Evolutionary conservation across 1,140 invertebrate genomes (phyloP).

Genomic region (Berghia stephanieae): DNA sequence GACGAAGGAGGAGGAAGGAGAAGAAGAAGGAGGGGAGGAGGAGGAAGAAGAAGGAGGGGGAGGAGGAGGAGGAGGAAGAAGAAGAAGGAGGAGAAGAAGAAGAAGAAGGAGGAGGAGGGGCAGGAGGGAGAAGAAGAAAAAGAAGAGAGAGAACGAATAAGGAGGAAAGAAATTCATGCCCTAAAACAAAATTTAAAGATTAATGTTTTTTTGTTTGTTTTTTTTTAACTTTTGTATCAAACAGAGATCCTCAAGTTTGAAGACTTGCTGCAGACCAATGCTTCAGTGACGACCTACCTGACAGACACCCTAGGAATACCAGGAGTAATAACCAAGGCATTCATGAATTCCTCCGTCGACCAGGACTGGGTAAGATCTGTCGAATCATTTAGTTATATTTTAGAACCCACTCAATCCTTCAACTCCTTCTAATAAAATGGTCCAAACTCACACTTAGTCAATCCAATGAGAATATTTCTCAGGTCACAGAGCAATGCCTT

Average conservation of each 20-base stretch:
- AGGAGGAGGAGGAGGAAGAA: too few species aligned
- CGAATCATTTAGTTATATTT: background rate
- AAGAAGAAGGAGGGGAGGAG: too few species aligned
- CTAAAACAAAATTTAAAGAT: background rate
- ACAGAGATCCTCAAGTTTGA: conserved; percentile 35
- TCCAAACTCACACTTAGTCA: too few species aligned
- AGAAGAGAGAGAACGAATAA: too few species aligned
- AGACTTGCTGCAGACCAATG: conserved; percentile 36
- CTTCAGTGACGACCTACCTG: conserved; percentile 25
- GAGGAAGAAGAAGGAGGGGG: too few species aligned
- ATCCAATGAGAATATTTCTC: background rate
- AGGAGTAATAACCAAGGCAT: conserved; percentile 31
- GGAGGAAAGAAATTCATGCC: too few species aligned
- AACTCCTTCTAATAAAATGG: too few species aligned
- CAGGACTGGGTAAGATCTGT: conserved; percentile 35
- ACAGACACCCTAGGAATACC: conserved; percentile 24
- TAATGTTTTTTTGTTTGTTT: conserved; percentile 8
- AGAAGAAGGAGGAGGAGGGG: too few species aligned
- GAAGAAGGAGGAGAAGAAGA: too few species aligned
- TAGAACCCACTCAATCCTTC: too few species aligned
- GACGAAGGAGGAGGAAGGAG: too few species aligned
- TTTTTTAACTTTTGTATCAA: background rate
- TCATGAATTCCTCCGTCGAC: conserved; percentile 41
- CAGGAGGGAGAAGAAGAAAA: too few species aligned
- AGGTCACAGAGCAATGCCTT: background rate